phyloP scores from a whole-genome alignment of 2,888 invertebrate genomes.

The Lapara coniferarum region DNA sequence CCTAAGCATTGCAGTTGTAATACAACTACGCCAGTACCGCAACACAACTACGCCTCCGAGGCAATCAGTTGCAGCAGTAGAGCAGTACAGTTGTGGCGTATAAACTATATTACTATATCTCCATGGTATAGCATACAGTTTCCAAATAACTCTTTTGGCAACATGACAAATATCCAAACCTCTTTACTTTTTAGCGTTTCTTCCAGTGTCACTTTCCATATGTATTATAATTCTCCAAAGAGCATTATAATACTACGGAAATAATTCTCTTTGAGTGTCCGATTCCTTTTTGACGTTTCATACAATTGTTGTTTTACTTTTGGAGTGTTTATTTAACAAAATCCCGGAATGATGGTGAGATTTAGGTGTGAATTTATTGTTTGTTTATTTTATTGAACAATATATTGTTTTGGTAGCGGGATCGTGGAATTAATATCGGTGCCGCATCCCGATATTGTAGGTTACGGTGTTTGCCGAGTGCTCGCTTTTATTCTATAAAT shows the following conservation, averaged over 20 bases:
- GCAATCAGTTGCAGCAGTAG: too few species aligned
- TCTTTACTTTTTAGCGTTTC: background rate
- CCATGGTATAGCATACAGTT: too few species aligned
- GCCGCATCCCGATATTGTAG: background rate
- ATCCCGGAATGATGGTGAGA: slow-evolving; percentile 35
- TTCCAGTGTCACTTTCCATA: background rate
- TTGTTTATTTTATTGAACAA: slow-evolving; percentile 32
- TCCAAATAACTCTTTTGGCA: slow-evolving; percentile 6
- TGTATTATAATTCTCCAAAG: too few species aligned
- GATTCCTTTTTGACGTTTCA: slow-evolving; percentile 4
- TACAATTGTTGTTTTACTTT: slow-evolving; percentile 17
- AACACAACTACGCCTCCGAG: background rate
- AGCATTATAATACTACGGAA: too few species aligned
- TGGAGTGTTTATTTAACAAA: slow-evolving; percentile 33
- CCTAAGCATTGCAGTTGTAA: too few species aligned
- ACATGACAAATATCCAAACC: background rate
- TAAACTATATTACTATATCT: too few species aligned
- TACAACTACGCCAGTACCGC: too few species aligned
- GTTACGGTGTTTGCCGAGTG: background rate
- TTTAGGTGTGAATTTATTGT: slow-evolving; percentile 34
- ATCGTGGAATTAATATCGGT: background rate
- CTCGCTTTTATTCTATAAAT: background rate
- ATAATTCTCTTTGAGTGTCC: too few species aligned
- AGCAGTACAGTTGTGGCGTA: background rate
- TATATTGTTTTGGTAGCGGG: slow-evolving; percentile 1